These are phyloP conservation scores for Bubo blakistoni DNA, from an alignment of 2,113 vertebrate species.

Conservation along the genomic window DNA sequence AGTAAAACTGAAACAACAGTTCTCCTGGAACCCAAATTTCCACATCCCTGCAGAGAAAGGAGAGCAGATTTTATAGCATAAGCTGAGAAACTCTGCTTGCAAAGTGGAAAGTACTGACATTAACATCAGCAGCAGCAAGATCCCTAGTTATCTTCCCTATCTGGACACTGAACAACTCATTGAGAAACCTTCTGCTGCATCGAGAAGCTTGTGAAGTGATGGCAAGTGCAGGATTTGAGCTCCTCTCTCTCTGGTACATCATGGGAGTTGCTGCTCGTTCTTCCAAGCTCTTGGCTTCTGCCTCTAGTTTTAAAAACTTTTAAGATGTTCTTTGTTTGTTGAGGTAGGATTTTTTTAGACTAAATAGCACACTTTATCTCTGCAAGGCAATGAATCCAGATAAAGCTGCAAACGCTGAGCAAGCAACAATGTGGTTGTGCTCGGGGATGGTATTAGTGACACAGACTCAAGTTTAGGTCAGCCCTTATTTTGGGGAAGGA, in stretches of 20 bases:
- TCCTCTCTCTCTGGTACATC: background rate
- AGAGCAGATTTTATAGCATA: background rate
- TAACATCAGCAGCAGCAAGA: background rate
- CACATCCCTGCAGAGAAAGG: background rate
- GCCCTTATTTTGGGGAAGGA: background rate
- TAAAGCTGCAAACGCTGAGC: background rate
- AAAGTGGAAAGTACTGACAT: background rate
- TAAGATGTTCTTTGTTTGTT: background rate
- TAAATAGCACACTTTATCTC: background rate
- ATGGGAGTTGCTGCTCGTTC: background rate
- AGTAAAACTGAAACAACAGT: background rate
- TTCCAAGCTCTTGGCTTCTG: background rate
- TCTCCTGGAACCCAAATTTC: background rate
- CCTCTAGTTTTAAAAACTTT: background rate
- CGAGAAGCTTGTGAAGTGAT: background rate
- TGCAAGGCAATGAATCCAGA: background rate
- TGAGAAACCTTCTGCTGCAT: background rate
- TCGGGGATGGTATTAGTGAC: background rate
- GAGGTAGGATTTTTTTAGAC: background rate
- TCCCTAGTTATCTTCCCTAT: background rate
- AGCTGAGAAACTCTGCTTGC: background rate
- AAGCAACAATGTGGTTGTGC: rapidly evolving
- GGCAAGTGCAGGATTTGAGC: background rate
- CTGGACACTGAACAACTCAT: background rate
- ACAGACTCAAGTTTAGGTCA: background rate